Evolutionary conservation across 1,140 invertebrate species (phyloP).

Genomic region (Druon quercuslanigerum): DNA sequence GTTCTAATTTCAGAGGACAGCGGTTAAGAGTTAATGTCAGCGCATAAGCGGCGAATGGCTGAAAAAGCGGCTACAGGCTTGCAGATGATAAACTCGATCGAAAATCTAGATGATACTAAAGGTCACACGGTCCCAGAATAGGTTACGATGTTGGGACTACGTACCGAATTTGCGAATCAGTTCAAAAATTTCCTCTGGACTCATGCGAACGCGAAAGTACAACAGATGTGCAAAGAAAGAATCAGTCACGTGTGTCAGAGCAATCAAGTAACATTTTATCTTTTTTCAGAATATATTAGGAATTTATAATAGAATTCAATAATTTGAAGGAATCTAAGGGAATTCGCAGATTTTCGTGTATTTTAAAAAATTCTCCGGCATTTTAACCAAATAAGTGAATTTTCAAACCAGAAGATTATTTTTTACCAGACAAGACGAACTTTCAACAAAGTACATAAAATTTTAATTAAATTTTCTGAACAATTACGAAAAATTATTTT

Average conservation of each 20-base stretch:
- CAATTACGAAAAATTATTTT: no score
- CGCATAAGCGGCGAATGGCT: slow-evolving; percentile 85
- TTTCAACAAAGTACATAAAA: no score
- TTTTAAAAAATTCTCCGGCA: no score
- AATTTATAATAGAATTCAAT: no score
- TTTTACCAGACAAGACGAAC: no score
- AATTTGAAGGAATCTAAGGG: no score
- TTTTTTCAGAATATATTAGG: neutral
- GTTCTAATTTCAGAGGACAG: slow-evolving; percentile 74
- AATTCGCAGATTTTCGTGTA: no score
- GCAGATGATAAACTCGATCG: slow-evolving; percentile 95
- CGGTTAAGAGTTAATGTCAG: slow-evolving; percentile 79
- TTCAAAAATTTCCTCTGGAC: slow-evolving; percentile 97
- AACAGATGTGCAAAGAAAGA: slow-evolving; percentile 94
- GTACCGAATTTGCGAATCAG: slow-evolving; percentile 96
- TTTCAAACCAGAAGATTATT: no score
- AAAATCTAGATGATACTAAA: slow-evolving; percentile 97
- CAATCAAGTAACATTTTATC: slow-evolving; percentile 76
- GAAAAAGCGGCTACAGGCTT: slow-evolving; percentile 89
- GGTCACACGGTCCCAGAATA: slow-evolving; percentile 94
- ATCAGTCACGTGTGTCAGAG: slow-evolving; percentile 97
- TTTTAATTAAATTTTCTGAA: no score
- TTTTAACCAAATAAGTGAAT: no score
- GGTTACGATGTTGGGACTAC: slow-evolving; percentile 96
- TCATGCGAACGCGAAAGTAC: slow-evolving; percentile 89